Evolutionary conservation across 2,888 invertebrate species (phyloP).

Genomic region (Conistra vaccinii): DNA sequence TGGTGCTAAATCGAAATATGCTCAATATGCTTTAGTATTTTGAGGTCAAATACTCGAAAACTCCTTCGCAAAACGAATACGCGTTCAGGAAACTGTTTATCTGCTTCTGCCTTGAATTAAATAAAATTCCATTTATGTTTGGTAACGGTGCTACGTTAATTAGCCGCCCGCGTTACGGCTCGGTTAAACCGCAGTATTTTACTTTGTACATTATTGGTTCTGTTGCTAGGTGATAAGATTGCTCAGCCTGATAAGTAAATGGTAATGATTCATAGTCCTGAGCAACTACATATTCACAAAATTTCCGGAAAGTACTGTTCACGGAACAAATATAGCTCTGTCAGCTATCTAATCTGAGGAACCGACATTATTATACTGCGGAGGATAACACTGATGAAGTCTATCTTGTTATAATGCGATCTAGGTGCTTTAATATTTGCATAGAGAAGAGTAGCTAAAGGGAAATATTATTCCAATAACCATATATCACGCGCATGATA

Average conservation of each 20-base stretch:
- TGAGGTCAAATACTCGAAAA: conserved; percentile 49
- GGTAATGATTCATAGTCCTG: conserved; percentile 42
- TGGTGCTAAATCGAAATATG: conserved; percentile 36
- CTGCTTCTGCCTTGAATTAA: conserved; percentile 56
- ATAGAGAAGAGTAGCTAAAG: conserved; percentile 6
- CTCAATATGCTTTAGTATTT: conserved; percentile 27
- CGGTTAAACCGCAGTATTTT: conserved; percentile 26
- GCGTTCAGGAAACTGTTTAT: conserved; percentile 48
- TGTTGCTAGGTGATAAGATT: conserved; percentile 69
- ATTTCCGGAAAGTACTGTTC: conserved; percentile 20
- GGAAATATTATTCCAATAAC: conserved; percentile 22
- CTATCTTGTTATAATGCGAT: background rate
- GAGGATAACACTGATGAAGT: conserved; percentile 5
- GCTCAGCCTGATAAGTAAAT: conserved; percentile 45
- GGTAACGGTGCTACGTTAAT: conserved; percentile 51
- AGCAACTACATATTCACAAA: conserved; percentile 14
- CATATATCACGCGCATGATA: conserved; percentile 34
- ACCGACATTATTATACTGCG: background rate
- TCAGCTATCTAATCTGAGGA: conserved; percentile 13
- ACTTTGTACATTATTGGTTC: conserved; percentile 34
- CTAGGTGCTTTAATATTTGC: background rate
- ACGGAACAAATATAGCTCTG: conserved; percentile 19
- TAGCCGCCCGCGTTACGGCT: conserved; percentile 42
- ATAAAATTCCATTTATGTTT: conserved; percentile 41
- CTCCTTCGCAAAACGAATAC: conserved; percentile 34